phyloP scores from a whole-genome alignment of 2,888 invertebrate genomes.

The Thalpophila matura region DNA sequence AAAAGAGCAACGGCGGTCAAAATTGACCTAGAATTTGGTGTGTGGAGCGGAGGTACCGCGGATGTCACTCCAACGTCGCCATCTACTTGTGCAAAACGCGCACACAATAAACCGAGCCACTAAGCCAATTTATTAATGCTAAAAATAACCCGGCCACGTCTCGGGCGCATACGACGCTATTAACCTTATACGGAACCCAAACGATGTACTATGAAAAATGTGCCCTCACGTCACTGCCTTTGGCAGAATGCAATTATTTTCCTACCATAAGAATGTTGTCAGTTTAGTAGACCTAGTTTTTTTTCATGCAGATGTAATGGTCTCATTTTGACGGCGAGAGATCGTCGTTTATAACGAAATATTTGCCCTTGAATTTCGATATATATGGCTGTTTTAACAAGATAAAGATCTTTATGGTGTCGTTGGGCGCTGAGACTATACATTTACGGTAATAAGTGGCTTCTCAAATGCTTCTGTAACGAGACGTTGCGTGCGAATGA shows the following conservation, averaged over 20 bases:
- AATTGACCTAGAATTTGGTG: constrained; percentile 77
- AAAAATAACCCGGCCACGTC: constrained; percentile 88
- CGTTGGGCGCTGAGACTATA: constrained; percentile 56
- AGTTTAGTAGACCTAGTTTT: constrained; percentile 67
- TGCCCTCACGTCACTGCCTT: constrained; percentile 65
- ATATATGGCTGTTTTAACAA: constrained; percentile 60
- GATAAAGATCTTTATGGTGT: constrained; percentile 68
- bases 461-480: constrained; percentile 71
- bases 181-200: constrained; percentile 86
- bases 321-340: constrained; percentile 59
- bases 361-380: constrained; percentile 71
- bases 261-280: constrained; percentile 70
- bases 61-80: constrained; percentile 70
- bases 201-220: constrained; percentile 76
- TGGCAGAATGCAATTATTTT: constrained; percentile 76
- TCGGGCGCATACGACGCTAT: constrained; percentile 85
- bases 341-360: constrained; percentile 58
- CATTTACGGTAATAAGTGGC: constrained; percentile 69
- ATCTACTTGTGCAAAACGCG: constrained; percentile 84
- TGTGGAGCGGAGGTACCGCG: constrained; percentile 66
- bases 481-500: constrained; percentile 78
- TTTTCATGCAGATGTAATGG: constrained; percentile 63
- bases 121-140: constrained; percentile 90
- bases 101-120: constrained; percentile 87
- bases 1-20: constrained; percentile 70